Base-by-base conservation (phyloP, 2,888 invertebrate genomes). In the Bombylius discolor region DNA sequence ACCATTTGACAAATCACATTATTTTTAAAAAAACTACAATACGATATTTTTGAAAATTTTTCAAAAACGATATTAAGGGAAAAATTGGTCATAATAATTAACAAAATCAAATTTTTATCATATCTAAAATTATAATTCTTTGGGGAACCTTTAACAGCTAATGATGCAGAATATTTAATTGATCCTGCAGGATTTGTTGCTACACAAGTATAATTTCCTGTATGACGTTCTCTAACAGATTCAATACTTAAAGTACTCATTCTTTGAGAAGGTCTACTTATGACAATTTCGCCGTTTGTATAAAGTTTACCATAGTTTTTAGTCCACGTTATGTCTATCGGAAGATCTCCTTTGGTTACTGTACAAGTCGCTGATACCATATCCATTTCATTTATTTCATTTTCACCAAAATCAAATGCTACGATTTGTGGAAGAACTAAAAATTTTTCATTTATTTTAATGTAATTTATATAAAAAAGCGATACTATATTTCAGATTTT, bases 321-420 rank as follows among this genome's bases (percentile, higher is more conserved):
- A 57, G 77, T 81, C 89, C 89, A 90, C 51, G 78, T 78, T 58
- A 91, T 85, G 62, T 80, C 79, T 57, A 91, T 76, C 11, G 90
- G 90, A 60, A 83, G 72, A 70, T 91, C 90, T 42, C 90, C 89
- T 70, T 86, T 85, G 62, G 79, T 81, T 33, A 85, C 85, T 47
- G 82, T 80, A 70, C 89, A 89, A 53, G 80, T 80, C 14, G 81
- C 80, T 32, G 84, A 83, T 42, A 82, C 80, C 73, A 81, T 78
- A 65, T 85, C 84, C 62, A 83, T 79, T 62, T 83, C 82, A 66
- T 85, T 83, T 58, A 83, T 78, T 54, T 81, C 79, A 60, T 83
- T 82, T 56, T 79, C 78, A 59, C 86, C 87, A 64, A 88, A 85
- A 67, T 80, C 79, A 67, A 87, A 84, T 47, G 83, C 82, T 64